Conservation (phyloP, 2,797 vertebrate species). For the Centroberyx gerrardi region DNA sequence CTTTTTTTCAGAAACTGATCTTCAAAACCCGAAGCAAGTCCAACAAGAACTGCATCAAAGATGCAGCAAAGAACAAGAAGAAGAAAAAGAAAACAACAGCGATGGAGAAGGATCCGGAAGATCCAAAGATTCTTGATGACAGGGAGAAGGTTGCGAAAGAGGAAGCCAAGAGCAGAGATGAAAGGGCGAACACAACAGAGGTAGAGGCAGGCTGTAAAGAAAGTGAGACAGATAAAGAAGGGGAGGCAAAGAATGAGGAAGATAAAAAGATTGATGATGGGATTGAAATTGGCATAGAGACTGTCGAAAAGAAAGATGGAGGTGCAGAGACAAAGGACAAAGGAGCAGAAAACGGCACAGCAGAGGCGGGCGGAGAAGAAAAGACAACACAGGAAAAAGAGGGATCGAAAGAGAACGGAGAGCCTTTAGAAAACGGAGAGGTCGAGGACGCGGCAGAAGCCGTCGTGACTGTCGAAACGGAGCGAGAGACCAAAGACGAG, state of each 20-base stretch:
- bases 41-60: slow-evolving; percentile 86
- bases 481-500: slow-evolving; percentile 63
- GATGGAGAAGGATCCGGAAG: slow-evolving; percentile 73
- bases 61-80: slow-evolving; percentile 82
- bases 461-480: slow-evolving; percentile 32
- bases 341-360: slow-evolving; percentile 36
- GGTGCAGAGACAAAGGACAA: slow-evolving; percentile 45
- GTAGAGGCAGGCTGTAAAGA: slow-evolving; percentile 32
- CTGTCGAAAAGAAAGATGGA: slow-evolving; percentile 47
- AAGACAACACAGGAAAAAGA: slow-evolving; percentile 33
- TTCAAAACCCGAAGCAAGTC: slow-evolving; percentile 86
- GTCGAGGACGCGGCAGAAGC: slow-evolving; percentile 50
- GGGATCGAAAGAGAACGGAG: slow-evolving; percentile 37
- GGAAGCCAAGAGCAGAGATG: slow-evolving; percentile 42
- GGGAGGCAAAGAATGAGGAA: slow-evolving; percentile 41
- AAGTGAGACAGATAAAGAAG: slow-evolving; percentile 34
- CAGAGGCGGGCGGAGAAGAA: slow-evolving; percentile 25
- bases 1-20: slow-evolving; percentile 86
- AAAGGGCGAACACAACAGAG: slow-evolving; percentile 21
- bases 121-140: slow-evolving; percentile 72
- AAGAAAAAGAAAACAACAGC: slow-evolving; percentile 73
- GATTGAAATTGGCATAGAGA: slow-evolving; percentile 49
- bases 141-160: slow-evolving; percentile 57
- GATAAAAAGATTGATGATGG: slow-evolving; percentile 59
- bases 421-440: slow-evolving; percentile 33